Conservation (phyloP, 1,140 invertebrate species). For the Brachionus calyciflorus region DNA sequence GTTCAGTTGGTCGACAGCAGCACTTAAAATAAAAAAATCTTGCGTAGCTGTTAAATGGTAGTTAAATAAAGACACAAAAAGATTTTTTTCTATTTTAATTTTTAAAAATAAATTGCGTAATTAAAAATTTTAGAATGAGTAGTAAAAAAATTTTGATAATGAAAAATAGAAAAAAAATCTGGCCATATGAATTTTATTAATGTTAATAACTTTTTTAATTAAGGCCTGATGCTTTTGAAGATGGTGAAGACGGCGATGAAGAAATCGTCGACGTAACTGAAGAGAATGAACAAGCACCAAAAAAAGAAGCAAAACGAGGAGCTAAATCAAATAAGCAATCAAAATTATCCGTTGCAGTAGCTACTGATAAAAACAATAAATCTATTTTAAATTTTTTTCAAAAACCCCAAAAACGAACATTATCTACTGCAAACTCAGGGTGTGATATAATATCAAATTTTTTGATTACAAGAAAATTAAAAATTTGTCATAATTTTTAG, state of each 20-base stretch:
- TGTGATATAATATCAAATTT: neutral
- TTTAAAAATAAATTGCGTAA: too few species aligned
- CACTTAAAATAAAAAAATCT: constrained; percentile 73
- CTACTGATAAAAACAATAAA: constrained; percentile 29
- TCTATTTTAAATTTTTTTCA: constrained; percentile 37
- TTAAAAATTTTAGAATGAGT: too few species aligned
- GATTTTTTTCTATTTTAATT: constrained; percentile 29
- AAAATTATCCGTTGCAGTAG: constrained; percentile 6
- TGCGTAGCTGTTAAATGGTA: constrained; percentile 64
- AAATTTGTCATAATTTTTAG: constrained; percentile 14
- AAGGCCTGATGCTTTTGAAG: constrained; percentile 25
- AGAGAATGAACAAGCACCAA: neutral
- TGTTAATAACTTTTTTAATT: neutral
- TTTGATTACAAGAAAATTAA: constrained; percentile 18
- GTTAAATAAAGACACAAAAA: neutral
- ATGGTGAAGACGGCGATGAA: neutral
- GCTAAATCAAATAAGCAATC: constrained; percentile 24
- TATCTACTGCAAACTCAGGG: neutral
- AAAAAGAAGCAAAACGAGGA: neutral
- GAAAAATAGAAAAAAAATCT: too few species aligned
- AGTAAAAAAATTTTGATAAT: too few species aligned
- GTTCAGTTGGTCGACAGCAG: constrained; percentile 95
- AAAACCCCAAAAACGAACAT: constrained; percentile 34
- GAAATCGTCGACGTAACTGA: constrained; percentile 16
- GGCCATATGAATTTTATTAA: too few species aligned